A percentile compares a stretch with the other conserved stretches of the same genome.
These are phyloP conservation scores for Trididemnum miniatum DNA, from an alignment of 23 tunicate genomes.

Conservation along the genomic window DNA sequence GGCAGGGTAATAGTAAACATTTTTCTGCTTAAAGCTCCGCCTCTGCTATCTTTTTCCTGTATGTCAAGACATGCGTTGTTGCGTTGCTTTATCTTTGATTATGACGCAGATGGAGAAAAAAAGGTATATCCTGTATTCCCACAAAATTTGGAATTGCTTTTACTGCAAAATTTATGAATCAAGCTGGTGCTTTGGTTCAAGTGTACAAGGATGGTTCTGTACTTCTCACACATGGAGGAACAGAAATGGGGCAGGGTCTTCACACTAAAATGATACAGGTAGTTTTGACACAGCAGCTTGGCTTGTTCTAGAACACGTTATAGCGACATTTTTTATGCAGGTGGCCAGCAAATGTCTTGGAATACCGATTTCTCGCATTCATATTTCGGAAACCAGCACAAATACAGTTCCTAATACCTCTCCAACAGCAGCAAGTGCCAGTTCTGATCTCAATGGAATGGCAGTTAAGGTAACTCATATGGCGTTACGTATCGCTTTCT, in stretches of 20 bases:
- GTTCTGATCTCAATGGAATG: conserved; percentile 84
- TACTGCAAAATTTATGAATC: conserved; percentile 34
- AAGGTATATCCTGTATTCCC: conserved; percentile 43
- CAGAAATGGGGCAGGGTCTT: conserved; percentile 98
- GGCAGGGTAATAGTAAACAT: too few relatives aligned
- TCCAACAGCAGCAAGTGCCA: conserved; percentile 75
- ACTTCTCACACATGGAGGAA: conserved; percentile 86
- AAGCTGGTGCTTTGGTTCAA: conserved; percentile 89
- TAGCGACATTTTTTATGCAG: conserved; percentile 25
- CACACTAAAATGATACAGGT: conserved; percentile 96
- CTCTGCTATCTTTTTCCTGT: too few relatives aligned
- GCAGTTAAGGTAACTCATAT: conserved; percentile 83
- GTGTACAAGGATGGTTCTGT: conserved; percentile 86
- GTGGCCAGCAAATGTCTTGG: conserved; percentile 82
- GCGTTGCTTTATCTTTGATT: too few relatives aligned
- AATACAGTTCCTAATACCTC: conserved; percentile 81
- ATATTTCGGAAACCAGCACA: conserved; percentile 79
- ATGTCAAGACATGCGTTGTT: too few relatives aligned
- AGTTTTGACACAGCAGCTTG: neutral
- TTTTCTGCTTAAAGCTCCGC: too few relatives aligned
- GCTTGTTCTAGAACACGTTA: neutral
- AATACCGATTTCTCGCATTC: conserved; percentile 52
- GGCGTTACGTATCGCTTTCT: too few relatives aligned
- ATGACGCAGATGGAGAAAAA: conserved; percentile 48
- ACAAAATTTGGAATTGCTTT: conserved; percentile 21